These are phyloP conservation scores for Drosophila mayaguana DNA, from an alignment of 2,888 invertebrate genomes.

Conservation along the genomic window DNA sequence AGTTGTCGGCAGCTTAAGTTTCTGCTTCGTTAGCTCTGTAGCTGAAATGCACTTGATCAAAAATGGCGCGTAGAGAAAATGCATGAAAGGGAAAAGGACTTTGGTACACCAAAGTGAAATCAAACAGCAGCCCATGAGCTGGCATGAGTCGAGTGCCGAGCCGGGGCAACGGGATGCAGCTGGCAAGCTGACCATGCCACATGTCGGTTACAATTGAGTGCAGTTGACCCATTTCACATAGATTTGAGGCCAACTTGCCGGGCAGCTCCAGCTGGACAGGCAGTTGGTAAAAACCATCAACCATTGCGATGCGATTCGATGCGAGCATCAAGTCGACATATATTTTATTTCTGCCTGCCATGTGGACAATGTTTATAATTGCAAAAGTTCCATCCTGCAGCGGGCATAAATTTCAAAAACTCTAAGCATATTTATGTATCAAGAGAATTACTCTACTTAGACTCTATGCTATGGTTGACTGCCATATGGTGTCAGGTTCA, in stretches of 20 bases:
- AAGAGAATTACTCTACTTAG: not conserved
- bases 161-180: slow-evolving; percentile 29
- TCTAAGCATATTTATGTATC: not conserved
- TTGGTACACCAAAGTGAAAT: slow-evolving; percentile 41
- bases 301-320: slow-evolving; percentile 59
- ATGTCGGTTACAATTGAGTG: slow-evolving; percentile 71
- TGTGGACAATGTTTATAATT: slow-evolving; percentile 68
- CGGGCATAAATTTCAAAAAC: slow-evolving; percentile 27
- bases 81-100: slow-evolving; percentile 26
- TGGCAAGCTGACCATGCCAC: slow-evolving; percentile 52
- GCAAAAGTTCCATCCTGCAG: slow-evolving; percentile 65
- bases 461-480: not conserved
- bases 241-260: slow-evolving; percentile 44
- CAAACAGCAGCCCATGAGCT: slow-evolving; percentile 36
- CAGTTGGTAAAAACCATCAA: slow-evolving; percentile 45
- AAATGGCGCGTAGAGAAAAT: slow-evolving; percentile 62
- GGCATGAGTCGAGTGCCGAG: slow-evolving; percentile 2
- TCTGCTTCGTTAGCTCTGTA: slow-evolving; percentile 71
- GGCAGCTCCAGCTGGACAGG: not conserved
- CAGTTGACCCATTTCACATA: slow-evolving; percentile 70
- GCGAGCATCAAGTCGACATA: slow-evolving; percentile 51
- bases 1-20: slow-evolving; percentile 61
- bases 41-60: slow-evolving; percentile 75
- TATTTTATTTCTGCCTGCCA: slow-evolving; percentile 42
- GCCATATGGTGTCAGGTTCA: slow-evolving; percentile 33